A percentile compares a stretch with the other conserved stretches of the same genome.
Evolutionary conservation across 2,797 vertebrate genomes (phyloP).

Genomic region (Cirrhinus molitorella): DNA sequence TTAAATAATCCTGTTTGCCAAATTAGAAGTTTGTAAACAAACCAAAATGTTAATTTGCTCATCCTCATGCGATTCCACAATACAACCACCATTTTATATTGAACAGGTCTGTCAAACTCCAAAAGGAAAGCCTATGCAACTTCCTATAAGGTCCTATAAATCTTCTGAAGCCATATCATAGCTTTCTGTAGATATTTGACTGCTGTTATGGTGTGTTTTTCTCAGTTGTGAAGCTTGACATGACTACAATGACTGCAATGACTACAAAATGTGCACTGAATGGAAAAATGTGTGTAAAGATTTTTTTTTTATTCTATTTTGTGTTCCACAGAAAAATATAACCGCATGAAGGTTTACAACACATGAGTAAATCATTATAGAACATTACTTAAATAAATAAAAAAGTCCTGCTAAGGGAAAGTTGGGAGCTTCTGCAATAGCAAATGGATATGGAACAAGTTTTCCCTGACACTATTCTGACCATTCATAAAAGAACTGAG

Average conservation of each 20-base stretch:
- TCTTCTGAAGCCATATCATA: not conserved
- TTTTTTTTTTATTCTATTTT: not conserved
- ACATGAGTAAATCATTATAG: not conserved
- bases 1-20: not conserved
- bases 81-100: not conserved
- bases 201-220: not conserved
- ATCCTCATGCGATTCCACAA: not conserved
- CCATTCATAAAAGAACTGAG: not conserved
- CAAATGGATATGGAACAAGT: conserved; percentile 3
- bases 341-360: not conserved
- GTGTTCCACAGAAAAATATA: not conserved
- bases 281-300: not conserved
- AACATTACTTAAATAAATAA: not conserved
- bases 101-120: not conserved
- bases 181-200: not conserved
- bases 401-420: not conserved
- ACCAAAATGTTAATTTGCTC: not conserved
- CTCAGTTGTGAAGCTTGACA: not conserved
- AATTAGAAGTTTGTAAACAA: not conserved
- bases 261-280: not conserved
- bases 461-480: conserved; percentile 8
- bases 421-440: not conserved
- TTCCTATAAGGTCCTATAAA: not conserved
- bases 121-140: not conserved
- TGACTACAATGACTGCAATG: not conserved